Evolutionary conservation across 2,113 vertebrate genomes (phyloP).

Genomic region (Chelonoidis abingdonii): DNA sequence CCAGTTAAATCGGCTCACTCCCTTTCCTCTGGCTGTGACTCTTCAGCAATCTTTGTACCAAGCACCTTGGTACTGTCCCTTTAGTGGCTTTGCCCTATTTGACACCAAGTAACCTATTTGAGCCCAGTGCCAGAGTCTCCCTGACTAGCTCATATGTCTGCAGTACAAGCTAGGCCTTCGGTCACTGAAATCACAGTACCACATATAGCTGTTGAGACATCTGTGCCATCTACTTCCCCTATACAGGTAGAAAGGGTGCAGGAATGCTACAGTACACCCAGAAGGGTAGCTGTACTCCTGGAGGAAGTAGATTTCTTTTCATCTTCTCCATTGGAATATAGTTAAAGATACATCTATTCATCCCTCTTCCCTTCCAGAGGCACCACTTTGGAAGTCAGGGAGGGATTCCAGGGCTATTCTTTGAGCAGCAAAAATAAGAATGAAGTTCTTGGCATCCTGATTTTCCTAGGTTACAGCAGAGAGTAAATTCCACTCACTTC

Average conservation of each 20-base stretch:
- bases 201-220: background rate
- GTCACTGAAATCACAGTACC: background rate
- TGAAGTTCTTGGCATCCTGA: background rate
- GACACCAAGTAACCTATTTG: background rate
- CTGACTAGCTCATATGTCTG: background rate
- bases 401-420: background rate
- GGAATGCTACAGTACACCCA: background rate
- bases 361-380: background rate
- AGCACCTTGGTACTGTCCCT: background rate
- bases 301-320: background rate
- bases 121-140: background rate
- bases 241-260: background rate
- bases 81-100: background rate
- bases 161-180: background rate
- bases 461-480: background rate
- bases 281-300: background rate
- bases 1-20: background rate
- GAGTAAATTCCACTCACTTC: background rate
- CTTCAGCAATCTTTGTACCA: background rate
- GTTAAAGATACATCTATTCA: background rate
- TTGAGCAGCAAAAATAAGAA: background rate
- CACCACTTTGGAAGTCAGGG: background rate
- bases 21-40: background rate
- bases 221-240: background rate
- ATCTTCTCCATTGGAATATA: background rate